phyloP scores from a whole-genome alignment of 2,888 invertebrate genomes.

The Amblyteles armatorius region DNA sequence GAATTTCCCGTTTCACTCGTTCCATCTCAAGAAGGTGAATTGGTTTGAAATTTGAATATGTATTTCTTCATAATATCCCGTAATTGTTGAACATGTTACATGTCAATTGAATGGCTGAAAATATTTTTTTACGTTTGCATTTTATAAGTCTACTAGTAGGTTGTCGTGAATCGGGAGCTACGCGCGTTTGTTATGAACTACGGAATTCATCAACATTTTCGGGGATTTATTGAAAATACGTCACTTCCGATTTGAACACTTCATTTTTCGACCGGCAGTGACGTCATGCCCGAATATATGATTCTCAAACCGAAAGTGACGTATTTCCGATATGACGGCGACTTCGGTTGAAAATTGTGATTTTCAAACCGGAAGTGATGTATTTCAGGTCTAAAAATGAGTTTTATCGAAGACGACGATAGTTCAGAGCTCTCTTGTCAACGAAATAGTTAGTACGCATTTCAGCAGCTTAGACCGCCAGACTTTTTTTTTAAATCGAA shows the following conservation, averaged over 20 bases:
- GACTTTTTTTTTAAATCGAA: conserved; percentile 16
- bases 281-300: no score
- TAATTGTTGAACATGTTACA: not conserved
- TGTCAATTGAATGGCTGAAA: not conserved
- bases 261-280: not conserved
- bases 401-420: not conserved
- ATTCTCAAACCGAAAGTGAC: no score
- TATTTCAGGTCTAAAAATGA: not conserved
- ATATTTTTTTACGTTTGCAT: no score
- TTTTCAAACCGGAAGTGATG: not conserved
- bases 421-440: not conserved
- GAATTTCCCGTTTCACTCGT: not conserved
- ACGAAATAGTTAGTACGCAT: not conserved
- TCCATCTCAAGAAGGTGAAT: not conserved
- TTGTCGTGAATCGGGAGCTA: no score
- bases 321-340: no score
- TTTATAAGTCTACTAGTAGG: no score
- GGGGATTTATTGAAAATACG: not conserved
- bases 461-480: not conserved
- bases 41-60: not conserved
- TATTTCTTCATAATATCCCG: not conserved
- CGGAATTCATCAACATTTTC: not conserved
- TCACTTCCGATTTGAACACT: not conserved
- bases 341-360: no score
- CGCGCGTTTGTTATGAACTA: not conserved